Conservation (phyloP, 1,140 invertebrate species). For the Drosophila cardini region DNA sequence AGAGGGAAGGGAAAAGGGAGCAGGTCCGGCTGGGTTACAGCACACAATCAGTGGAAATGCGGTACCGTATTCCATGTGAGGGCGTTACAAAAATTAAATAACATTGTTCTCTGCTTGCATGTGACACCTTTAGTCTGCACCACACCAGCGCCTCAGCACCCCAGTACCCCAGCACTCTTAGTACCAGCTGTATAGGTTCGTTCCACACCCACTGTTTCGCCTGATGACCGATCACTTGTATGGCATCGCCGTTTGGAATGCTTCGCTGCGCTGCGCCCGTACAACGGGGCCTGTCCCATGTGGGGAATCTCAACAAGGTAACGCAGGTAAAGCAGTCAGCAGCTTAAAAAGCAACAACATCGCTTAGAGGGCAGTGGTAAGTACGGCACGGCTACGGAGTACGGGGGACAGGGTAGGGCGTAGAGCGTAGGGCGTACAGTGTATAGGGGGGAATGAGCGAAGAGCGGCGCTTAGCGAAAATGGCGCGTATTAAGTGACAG, state of each 20-base stretch:
- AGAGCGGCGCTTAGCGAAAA: slow-evolving; percentile 47
- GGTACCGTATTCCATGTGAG: slow-evolving; percentile 11
- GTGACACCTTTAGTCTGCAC: slow-evolving; percentile 35
- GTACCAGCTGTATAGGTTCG: neutral
- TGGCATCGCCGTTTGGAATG: slow-evolving; percentile 73
- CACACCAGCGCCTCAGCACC: neutral
- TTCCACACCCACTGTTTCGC: neutral
- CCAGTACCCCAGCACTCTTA: no score
- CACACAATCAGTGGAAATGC: slow-evolving; percentile 35
- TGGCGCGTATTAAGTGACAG: slow-evolving; percentile 76
- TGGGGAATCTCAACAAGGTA: slow-evolving; percentile 79
- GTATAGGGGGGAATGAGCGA: neutral
- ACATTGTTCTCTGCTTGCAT: slow-evolving; percentile 34
- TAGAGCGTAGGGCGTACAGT: neutral
- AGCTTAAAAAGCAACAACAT: slow-evolving; percentile 46
- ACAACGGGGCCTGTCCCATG: slow-evolving; percentile 47
- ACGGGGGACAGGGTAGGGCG: slow-evolving; percentile 42
- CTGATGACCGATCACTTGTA: slow-evolving; percentile 56
- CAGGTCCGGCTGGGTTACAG: no score
- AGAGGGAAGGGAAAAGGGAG: neutral
- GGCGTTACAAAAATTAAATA: slow-evolving; percentile 32
- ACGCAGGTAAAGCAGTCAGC: slow-evolving; percentile 26
- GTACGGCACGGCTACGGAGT: neutral
- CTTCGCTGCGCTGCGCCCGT: slow-evolving; percentile 79
- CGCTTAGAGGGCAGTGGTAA: neutral